These are phyloP conservation scores for Drosophila rufa DNA, from an alignment of 1,140 invertebrate genomes.

Conservation along the genomic window DNA sequence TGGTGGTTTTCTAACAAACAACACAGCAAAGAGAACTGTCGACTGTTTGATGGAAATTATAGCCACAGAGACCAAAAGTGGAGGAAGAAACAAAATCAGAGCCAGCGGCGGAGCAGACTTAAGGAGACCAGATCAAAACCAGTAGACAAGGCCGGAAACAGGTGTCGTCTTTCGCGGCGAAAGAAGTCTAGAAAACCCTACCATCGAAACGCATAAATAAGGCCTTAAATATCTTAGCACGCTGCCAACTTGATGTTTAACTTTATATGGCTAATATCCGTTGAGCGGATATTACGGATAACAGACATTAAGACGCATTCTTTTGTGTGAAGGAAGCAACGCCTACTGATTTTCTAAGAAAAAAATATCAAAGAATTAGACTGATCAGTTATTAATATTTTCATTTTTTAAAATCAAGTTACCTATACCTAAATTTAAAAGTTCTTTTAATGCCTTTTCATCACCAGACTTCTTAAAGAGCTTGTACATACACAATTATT, in stretches of 20 bases:
- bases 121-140: slow-evolving; percentile 41
- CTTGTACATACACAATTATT: neutral
- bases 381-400: neutral
- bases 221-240: slow-evolving; percentile 16
- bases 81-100: slow-evolving; percentile 11
- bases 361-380: neutral
- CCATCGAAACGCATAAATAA: slow-evolving; percentile 31
- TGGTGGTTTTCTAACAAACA: slow-evolving; percentile 44
- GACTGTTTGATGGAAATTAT: slow-evolving; percentile 70
- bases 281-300: slow-evolving; percentile 24
- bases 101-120: slow-evolving; percentile 1
- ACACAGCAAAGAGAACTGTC: slow-evolving; percentile 37
- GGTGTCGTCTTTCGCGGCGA: slow-evolving; percentile 63
- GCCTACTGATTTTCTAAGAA: slow-evolving; percentile 14
- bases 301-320: slow-evolving; percentile 19
- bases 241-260: slow-evolving; percentile 3
- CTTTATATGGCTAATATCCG: slow-evolving; percentile 30
- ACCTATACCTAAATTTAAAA: too few relatives aligned
- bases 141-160: slow-evolving; percentile 68
- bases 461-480: neutral
- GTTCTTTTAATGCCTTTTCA: neutral
- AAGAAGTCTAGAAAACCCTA: slow-evolving; percentile 18
- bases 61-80: slow-evolving; percentile 34
- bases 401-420: neutral
- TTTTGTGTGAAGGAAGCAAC: neutral